Conservation (phyloP, 2,888 invertebrate species). For the Acleris literana region DNA sequence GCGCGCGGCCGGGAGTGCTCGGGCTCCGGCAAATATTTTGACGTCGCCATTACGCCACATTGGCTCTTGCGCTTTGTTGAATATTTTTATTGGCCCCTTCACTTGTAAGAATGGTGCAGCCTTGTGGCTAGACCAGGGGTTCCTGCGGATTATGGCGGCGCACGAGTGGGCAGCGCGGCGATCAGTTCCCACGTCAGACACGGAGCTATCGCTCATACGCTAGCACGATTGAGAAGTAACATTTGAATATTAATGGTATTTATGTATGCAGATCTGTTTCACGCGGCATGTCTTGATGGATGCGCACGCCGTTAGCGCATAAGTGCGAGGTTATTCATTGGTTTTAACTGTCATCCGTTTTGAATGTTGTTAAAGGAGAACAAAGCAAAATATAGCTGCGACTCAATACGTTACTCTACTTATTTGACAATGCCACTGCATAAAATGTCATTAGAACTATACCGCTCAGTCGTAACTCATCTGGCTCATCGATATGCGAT, state of each 20-base stretch:
- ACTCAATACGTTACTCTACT: too few relatives aligned
- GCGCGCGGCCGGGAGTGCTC: too few relatives aligned
- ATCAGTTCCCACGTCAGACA: not conserved
- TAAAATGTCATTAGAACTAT: too few relatives aligned
- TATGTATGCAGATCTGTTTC: too few relatives aligned
- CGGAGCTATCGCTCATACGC: not conserved
- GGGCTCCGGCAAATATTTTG: constrained; percentile 27
- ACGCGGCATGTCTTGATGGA: not conserved
- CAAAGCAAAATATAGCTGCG: too few relatives aligned
- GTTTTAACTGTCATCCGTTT: too few relatives aligned
- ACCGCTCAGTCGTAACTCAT: too few relatives aligned
- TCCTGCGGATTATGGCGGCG: not conserved
- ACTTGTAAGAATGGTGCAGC: constrained; percentile 7
- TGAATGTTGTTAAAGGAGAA: too few relatives aligned
- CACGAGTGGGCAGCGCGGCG: constrained; percentile 8
- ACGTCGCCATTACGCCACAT: constrained; percentile 15
- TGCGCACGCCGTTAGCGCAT: not conserved
- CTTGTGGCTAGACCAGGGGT: not conserved
- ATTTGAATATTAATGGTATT: too few relatives aligned
- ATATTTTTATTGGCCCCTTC: constrained; percentile 22
- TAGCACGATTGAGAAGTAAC: too few relatives aligned
- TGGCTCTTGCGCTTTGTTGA: constrained; percentile 15
- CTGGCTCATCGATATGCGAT: too few relatives aligned
- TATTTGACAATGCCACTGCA: too few relatives aligned
- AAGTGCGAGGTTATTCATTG: not conserved